Evolutionary conservation across 2,888 invertebrate genomes (phyloP).

Genomic region (Chesias legatella): DNA sequence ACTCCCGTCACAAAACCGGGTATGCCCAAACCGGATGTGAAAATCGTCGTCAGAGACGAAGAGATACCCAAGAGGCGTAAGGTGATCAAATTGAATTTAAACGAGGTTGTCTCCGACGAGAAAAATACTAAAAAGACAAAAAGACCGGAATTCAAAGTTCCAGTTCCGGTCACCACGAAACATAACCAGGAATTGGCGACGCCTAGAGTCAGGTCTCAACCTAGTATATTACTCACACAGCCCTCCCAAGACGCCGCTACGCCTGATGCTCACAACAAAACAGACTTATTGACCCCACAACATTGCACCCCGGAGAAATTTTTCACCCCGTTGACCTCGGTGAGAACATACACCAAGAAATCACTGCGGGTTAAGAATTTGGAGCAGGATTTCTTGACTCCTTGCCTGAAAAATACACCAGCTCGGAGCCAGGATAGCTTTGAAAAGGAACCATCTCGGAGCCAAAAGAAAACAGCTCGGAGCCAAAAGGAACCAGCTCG

Average conservation of each 20-base stretch:
- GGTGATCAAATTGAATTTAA: slow-evolving; percentile 53
- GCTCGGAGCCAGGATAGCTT: too few species aligned
- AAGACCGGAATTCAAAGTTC: slow-evolving; percentile 56
- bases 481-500: too few species aligned
- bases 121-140: slow-evolving; percentile 25
- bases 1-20: slow-evolving; percentile 46
- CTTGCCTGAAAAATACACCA: too few species aligned
- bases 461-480: too few species aligned
- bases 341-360: slow-evolving; percentile 54
- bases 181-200: slow-evolving; percentile 52
- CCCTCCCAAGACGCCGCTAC: slow-evolving; percentile 26
- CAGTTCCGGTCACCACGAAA: slow-evolving; percentile 46
- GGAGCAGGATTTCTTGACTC: slow-evolving; percentile 56
- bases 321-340: slow-evolving; percentile 56
- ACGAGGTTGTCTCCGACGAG: slow-evolving; percentile 41
- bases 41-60: slow-evolving; percentile 47
- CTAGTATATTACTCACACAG: slow-evolving; percentile 37
- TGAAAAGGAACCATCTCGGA: too few species aligned
- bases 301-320: slow-evolving; percentile 50
- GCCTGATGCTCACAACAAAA: slow-evolving; percentile 24
- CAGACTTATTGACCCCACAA: slow-evolving; percentile 55
- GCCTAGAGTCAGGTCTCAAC: slow-evolving; percentile 39
- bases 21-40: slow-evolving; percentile 30
- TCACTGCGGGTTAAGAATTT: slow-evolving; percentile 54
- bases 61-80: slow-evolving; percentile 55